Evolutionary conservation across 2,113 vertebrate species (phyloP).

Genomic region (Ailurus styani): DNA sequence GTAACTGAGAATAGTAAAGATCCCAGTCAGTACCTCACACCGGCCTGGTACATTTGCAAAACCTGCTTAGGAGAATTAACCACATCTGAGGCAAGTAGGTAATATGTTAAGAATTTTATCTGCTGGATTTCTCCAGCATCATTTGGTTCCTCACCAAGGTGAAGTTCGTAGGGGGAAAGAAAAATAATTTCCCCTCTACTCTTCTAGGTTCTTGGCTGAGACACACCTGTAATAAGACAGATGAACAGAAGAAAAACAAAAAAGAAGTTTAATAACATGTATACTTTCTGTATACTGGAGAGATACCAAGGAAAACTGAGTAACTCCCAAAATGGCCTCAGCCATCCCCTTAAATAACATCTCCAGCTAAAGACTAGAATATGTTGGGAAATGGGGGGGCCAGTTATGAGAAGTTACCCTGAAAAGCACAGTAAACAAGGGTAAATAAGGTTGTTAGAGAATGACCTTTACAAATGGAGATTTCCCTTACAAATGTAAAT

Average conservation of each 20-base stretch:
- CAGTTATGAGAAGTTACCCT: neutral
- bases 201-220: neutral
- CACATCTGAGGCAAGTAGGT: neutral
- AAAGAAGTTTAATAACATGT: neutral
- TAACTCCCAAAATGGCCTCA: neutral
- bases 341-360: neutral
- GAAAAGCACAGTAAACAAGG: neutral
- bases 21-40: neutral
- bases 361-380: neutral
- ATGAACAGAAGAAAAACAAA: neutral
- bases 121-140: neutral
- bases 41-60: neutral
- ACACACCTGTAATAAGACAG: neutral
- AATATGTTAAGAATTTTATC: neutral
- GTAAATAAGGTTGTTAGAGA: neutral
- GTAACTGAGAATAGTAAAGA: neutral
- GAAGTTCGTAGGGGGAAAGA: neutral
- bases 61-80: neutral
- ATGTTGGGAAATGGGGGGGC: neutral
- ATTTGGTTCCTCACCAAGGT: neutral
- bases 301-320: neutral
- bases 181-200: neutral
- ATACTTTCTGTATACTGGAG: neutral
- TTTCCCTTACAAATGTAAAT: neutral
- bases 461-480: neutral